Percentiles rank a stretch among this genome's conserved stretches.
These are phyloP conservation scores for Drosophila kambysellisi DNA, from an alignment of 2,888 invertebrate genomes.

Conservation along the genomic window DNA sequence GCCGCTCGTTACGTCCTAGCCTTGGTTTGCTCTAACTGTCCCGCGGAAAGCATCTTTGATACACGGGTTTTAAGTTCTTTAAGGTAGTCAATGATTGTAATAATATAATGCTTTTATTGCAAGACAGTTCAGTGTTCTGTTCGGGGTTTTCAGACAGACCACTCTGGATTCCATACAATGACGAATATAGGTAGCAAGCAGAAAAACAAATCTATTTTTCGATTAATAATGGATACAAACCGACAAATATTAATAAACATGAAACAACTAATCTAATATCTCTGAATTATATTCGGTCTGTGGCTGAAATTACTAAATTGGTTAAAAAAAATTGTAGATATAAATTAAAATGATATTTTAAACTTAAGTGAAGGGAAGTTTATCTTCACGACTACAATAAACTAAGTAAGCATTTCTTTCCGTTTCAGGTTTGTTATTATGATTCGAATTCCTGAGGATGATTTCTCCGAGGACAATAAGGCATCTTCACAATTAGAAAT, in stretches of 20 bases:
- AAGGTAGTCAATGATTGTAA: too few relatives aligned
- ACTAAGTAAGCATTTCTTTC: neutral
- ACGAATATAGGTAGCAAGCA: too few relatives aligned
- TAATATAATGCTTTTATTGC: too few relatives aligned
- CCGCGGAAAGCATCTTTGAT: too few relatives aligned
- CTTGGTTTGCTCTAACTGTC: too few relatives aligned
- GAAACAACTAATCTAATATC: neutral
- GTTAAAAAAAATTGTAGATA: neutral
- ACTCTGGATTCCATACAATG: neutral
- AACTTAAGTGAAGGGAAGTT: neutral
- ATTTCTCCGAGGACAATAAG: conserved; percentile 62
- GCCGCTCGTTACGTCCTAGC: too few relatives aligned
- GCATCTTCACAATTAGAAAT: conserved; percentile 42
- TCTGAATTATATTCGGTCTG: neutral
- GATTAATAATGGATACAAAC: neutral
- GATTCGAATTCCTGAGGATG: conserved; percentile 65
- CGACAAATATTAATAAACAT: neutral
- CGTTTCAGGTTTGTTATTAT: conserved; percentile 44
- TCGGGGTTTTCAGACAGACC: neutral
- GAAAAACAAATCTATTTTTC: too few relatives aligned
- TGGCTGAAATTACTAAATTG: neutral
- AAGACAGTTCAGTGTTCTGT: neutral
- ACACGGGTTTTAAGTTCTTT: too few relatives aligned
- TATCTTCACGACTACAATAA: neutral
- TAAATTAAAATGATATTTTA: neutral